Evolutionary conservation across 2,797 vertebrate species (phyloP).

Genomic region (Nyctalus aviator): DNA sequence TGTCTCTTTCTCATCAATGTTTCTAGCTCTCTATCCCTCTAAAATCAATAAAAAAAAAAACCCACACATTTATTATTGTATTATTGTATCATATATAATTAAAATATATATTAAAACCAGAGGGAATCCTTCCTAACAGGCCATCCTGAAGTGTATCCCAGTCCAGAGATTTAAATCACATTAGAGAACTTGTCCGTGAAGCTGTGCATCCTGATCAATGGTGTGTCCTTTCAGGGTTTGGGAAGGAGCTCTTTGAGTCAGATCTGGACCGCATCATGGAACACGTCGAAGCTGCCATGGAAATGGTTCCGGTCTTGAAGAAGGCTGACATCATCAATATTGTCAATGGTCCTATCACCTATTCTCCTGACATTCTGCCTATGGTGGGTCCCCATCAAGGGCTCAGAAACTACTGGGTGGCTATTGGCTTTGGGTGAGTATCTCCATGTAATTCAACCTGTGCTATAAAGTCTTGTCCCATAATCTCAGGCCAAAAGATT

Average conservation of each 20-base stretch:
- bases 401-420: conserved; percentile 96
- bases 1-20: too few relatives aligned
- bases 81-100: too few relatives aligned
- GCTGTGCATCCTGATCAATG: background rate
- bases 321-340: conserved; percentile 96
- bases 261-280: conserved; percentile 98
- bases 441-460: background rate
- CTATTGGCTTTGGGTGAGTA: conserved; percentile 96
- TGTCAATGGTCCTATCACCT: conserved; percentile 97
- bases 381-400: conserved; percentile 97
- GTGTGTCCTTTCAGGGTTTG: conserved; percentile 91
- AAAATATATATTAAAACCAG: too few relatives aligned
- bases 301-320: conserved; percentile 96
- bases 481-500: background rate
- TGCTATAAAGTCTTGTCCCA: background rate
- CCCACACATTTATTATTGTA: too few relatives aligned
- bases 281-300: conserved; percentile 96
- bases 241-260: conserved; percentile 98
- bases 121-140: background rate
- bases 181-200: background rate
- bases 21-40: too few relatives aligned
- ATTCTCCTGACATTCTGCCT: conserved; percentile 97
- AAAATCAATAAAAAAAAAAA: too few relatives aligned
- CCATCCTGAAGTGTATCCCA: background rate
- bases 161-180: background rate